phyloP scores from a whole-genome alignment of 2,797 vertebrate species.

The Acipenser ruthenus region DNA sequence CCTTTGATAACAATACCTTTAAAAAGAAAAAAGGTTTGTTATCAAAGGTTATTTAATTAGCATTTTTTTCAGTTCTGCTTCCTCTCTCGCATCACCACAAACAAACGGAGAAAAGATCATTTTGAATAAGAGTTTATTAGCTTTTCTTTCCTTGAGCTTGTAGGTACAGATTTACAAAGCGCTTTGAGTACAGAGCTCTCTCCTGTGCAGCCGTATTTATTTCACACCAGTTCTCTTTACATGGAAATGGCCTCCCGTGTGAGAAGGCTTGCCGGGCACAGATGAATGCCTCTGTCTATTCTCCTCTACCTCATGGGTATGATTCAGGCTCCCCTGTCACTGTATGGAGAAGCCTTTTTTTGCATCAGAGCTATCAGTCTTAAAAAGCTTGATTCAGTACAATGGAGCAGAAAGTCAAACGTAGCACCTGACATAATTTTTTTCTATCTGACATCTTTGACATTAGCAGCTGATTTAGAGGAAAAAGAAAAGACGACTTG shows the following conservation, averaged over 20 bases:
- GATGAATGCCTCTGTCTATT: constrained; percentile 4
- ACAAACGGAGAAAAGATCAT: constrained; percentile 11
- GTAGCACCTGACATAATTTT: background rate
- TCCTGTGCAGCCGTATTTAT: constrained; percentile 13
- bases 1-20: constrained; percentile 20
- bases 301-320: no score
- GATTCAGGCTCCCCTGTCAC: background rate
- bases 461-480: background rate
- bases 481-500: constrained; percentile 1
- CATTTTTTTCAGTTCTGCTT: constrained; percentile 5
- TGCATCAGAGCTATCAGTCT: background rate
- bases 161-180: constrained; percentile 21
- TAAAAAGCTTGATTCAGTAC: background rate
- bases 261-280: background rate
- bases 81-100: background rate
- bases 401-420: background rate
- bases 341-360: background rate
- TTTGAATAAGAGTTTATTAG: constrained; percentile 27
- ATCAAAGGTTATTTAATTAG: background rate
- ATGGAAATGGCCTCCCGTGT: constrained; percentile 10
- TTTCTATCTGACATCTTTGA: background rate
- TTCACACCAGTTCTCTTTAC: constrained; percentile 19
- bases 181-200: background rate
- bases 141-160: constrained; percentile 10
- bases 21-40: constrained; percentile 20